A percentile compares a stretch with the other conserved stretches of the same genome.
Conservation (phyloP, 2,888 invertebrate genomes). For the Coecobrya sp. region DNA sequence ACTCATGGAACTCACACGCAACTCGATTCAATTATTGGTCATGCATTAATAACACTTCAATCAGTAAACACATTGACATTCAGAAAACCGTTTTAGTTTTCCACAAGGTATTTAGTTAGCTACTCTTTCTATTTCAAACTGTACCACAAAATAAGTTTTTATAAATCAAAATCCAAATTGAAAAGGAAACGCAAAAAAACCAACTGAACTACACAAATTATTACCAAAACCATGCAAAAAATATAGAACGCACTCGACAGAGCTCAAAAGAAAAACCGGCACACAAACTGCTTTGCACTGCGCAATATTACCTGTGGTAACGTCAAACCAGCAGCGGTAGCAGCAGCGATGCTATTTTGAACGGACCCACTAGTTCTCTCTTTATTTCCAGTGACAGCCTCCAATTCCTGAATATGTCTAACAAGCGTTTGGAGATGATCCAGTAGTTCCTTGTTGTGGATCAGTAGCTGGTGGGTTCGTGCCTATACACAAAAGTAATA, state of each 20-base stretch:
- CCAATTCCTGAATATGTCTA: conserved; percentile 95
- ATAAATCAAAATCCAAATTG: too few relatives aligned
- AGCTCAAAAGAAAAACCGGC: conserved; percentile 56
- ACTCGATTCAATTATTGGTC: too few relatives aligned
- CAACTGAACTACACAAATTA: too few relatives aligned
- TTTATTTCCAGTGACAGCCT: conserved; percentile 88
- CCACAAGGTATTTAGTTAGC: too few relatives aligned
- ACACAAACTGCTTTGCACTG: conserved; percentile 9
- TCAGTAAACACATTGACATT: too few relatives aligned
- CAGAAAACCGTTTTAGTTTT: too few relatives aligned
- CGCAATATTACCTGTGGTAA: conserved; percentile 87
- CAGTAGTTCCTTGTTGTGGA: conserved; percentile 97
- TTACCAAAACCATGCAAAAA: neutral
- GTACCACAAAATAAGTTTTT: neutral
- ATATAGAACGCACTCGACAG: conserved; percentile 58
- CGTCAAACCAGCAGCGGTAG: conserved; percentile 87
- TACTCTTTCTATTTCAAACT: neutral
- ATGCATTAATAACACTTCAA: too few relatives aligned
- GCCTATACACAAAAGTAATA: conserved; percentile 89
- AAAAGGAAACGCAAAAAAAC: neutral
- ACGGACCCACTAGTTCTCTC: conserved; percentile 45
- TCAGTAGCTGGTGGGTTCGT: conserved; percentile 96
- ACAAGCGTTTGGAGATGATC: conserved; percentile 98
- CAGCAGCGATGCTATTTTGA: conserved; percentile 85
- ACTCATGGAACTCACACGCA: conserved; percentile 2